Evolutionary conservation across 2,113 vertebrate genomes (phyloP).

Genomic region (Cygnus buccinator): DNA sequence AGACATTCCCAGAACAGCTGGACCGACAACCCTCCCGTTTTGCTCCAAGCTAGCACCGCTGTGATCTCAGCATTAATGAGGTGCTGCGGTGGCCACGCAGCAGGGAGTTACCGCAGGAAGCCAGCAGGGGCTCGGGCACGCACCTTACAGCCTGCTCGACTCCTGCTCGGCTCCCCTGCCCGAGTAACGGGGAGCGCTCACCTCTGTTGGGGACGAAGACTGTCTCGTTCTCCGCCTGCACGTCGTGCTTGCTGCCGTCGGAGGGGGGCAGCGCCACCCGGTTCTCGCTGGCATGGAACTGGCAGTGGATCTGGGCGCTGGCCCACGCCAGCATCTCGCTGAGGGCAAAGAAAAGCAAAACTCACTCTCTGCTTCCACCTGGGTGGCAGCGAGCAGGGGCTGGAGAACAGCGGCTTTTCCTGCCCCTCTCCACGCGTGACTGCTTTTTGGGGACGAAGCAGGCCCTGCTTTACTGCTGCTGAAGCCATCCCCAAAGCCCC

Average conservation of each 20-base stretch:
- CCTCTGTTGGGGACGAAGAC: constrained; percentile 97
- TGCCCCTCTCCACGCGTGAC: background rate
- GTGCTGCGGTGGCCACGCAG: background rate
- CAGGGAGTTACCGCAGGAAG: background rate
- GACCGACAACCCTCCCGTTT: background rate
- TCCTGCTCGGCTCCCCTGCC: rapidly evolving
- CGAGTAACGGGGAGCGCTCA: constrained; percentile 26
- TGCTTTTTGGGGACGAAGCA: background rate
- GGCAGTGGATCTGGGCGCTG: constrained; percentile 97
- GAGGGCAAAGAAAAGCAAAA: constrained; percentile 17
- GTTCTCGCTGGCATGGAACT: constrained; percentile 94
- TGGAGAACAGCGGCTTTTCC: background rate
- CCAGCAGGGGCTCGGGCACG: background rate
- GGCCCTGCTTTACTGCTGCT: background rate
- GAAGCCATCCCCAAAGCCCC: background rate
- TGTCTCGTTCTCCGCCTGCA: constrained; percentile 95
- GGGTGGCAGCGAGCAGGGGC: background rate
- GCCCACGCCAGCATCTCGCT: constrained; percentile 98
- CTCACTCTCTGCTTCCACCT: rapidly evolving
- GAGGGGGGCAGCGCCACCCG: constrained; percentile 87
- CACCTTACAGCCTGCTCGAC: rapidly evolving
- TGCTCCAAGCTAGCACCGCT: background rate
- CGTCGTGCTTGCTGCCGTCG: constrained; percentile 89
- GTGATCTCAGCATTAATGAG: background rate
- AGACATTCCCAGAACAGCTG: background rate